A percentile compares a stretch with the other conserved stretches of the same genome.
These are phyloP conservation scores for Sebastes fasciatus DNA, from an alignment of 2,113 vertebrate species.

Conservation along the genomic window DNA sequence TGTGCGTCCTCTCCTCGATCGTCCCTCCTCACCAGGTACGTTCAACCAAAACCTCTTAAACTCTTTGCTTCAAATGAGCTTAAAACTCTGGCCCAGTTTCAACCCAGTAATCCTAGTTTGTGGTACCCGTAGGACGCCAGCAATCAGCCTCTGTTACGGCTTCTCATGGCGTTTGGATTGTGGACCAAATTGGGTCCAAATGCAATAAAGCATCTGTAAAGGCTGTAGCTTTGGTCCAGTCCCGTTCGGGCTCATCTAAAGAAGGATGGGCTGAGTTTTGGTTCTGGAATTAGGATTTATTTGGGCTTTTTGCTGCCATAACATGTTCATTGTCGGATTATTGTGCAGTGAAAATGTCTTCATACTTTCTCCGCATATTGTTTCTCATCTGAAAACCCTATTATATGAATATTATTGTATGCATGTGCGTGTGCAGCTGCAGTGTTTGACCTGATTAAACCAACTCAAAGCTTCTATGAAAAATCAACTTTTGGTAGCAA, in stretches of 20 bases:
- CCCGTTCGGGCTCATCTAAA: neutral
- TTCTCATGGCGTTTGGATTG: neutral
- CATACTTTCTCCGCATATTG: neutral
- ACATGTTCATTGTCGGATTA: neutral
- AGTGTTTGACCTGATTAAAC: conserved; percentile 3
- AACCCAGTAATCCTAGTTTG: no score
- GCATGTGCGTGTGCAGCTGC: neutral
- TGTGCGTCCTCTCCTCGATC: neutral
- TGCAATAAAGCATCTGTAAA: neutral
- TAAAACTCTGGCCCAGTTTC: no score
- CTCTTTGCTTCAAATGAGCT: neutral
- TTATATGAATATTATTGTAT: neutral
- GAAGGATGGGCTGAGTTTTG: neutral
- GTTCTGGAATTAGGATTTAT: neutral
- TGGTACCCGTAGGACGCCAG: neutral
- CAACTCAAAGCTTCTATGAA: neutral
- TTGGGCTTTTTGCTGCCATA: neutral
- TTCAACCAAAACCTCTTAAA: neutral
- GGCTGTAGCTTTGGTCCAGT: neutral
- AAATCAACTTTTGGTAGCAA: conserved; percentile 26
- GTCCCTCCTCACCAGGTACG: conserved; percentile 7
- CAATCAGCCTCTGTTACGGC: neutral
- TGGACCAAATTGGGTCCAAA: neutral
- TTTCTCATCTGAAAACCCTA: neutral
- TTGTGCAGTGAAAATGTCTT: neutral